Evolutionary conservation across 2,113 vertebrate species (phyloP).

Genomic region (Bufo bufo): DNA sequence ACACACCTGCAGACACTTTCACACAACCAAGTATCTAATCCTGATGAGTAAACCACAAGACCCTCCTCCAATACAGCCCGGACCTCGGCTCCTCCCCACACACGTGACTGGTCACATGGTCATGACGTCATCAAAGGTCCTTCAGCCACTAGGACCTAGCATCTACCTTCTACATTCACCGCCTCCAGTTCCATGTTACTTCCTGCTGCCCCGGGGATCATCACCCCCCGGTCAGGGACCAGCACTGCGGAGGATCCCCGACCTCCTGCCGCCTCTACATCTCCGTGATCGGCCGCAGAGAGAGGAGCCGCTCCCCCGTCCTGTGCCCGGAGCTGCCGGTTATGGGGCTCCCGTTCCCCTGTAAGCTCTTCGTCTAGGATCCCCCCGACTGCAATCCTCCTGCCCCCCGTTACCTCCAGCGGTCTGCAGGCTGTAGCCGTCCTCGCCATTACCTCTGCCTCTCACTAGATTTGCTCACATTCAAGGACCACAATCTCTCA

Average conservation of each 20-base stretch:
- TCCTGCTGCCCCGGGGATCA: constrained; percentile 55
- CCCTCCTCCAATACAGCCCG: not conserved
- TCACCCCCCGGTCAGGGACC: not conserved
- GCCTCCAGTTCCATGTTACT: constrained; percentile 50
- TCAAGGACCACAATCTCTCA: too few species aligned
- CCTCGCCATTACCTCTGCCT: too few species aligned
- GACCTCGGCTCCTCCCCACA: not conserved
- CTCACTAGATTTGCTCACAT: too few species aligned
- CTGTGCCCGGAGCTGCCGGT: not conserved
- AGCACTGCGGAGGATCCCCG: not conserved
- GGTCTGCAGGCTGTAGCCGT: too few species aligned
- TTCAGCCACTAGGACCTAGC: not conserved
- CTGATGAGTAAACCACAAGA: too few species aligned
- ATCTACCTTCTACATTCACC: not conserved
- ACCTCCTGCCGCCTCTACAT: not conserved
- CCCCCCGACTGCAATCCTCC: too few species aligned
- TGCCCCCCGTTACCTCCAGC: too few species aligned
- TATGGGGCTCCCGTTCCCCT: too few species aligned
- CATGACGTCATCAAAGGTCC: not conserved
- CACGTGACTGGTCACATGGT: not conserved
- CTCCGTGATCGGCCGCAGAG: not conserved
- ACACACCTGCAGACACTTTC: not conserved
- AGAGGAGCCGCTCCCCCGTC: not conserved
- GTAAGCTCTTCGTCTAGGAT: too few species aligned
- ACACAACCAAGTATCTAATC: too few species aligned